Percentiles rank a stretch among this genome's conserved stretches.
These are phyloP conservation scores for Tyto alba DNA, from an alignment of 2,113 vertebrate species.

Conservation along the genomic window DNA sequence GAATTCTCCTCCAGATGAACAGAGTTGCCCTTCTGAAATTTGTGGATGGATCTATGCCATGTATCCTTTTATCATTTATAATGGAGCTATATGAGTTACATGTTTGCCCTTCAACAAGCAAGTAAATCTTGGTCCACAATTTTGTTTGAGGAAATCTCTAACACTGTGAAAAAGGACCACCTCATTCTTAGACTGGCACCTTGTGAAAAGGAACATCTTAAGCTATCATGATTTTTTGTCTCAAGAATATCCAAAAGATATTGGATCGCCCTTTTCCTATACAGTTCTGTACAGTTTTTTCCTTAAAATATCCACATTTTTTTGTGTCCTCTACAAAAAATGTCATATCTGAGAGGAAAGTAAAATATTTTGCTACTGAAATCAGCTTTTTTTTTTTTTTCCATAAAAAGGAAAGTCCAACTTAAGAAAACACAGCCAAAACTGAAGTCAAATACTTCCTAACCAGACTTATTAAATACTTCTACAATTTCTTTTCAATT, in stretches of 20 bases:
- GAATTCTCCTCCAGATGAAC: not conserved
- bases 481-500: not conserved
- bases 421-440: not conserved
- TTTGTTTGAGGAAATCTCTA: not conserved
- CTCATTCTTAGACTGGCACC: not conserved
- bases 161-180: not conserved
- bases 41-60: not conserved
- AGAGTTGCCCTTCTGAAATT: not conserved
- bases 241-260: not conserved
- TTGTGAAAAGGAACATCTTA: not conserved
- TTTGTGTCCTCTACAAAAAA: not conserved
- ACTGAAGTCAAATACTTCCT: not conserved
- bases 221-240: not conserved
- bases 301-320: not conserved
- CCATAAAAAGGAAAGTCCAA: not conserved
- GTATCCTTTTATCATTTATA: not conserved
- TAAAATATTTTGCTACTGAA: not conserved
- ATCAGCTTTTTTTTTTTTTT: not conserved
- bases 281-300: not conserved
- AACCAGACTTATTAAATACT: not conserved
- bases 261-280: not conserved
- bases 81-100: not conserved
- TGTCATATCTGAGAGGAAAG: not conserved
- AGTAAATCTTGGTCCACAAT: not conserved
- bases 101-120: not conserved